Percentiles rank a stretch among this genome's conserved stretches.
These are phyloP conservation scores for Lepidonotus clava DNA, from an alignment of 2,888 invertebrate species.

Conservation along the genomic window DNA sequence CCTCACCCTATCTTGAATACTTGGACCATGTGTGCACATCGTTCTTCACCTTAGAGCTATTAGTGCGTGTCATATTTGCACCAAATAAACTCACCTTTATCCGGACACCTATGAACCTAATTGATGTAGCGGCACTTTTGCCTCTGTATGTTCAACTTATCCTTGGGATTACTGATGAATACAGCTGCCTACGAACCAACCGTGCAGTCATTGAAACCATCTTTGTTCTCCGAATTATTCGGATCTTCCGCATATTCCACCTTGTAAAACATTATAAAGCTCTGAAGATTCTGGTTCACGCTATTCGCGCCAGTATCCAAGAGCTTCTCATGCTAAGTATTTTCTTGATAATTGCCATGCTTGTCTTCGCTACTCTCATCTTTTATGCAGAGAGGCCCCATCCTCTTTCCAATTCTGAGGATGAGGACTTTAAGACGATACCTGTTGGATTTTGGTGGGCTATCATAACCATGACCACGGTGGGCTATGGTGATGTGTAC, in stretches of 20 bases:
- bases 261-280: constrained; percentile 81
- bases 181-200: constrained; percentile 76
- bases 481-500: constrained; percentile 79
- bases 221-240: constrained; percentile 81
- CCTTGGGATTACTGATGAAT: constrained; percentile 71
- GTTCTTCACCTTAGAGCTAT: constrained; percentile 78
- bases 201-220: constrained; percentile 78
- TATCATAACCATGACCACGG: constrained; percentile 80
- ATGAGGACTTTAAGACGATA: constrained; percentile 53
- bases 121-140: constrained; percentile 77
- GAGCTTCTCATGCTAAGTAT: constrained; percentile 79
- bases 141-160: constrained; percentile 78
- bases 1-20: constrained; percentile 68
- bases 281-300: constrained; percentile 80
- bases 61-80: constrained; percentile 74
- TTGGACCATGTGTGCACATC: constrained; percentile 78
- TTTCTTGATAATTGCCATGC: constrained; percentile 79
- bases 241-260: constrained; percentile 81
- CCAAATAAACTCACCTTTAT: constrained; percentile 75
- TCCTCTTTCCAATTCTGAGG: constrained; percentile 42
- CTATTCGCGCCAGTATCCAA: constrained; percentile 80
- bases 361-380: constrained; percentile 79
- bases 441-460: constrained; percentile 81
- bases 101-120: constrained; percentile 76
- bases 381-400: constrained; percentile 78